These are phyloP conservation scores for Cinara cedri DNA, from an alignment of 2,888 invertebrate species.

Conservation along the genomic window DNA sequence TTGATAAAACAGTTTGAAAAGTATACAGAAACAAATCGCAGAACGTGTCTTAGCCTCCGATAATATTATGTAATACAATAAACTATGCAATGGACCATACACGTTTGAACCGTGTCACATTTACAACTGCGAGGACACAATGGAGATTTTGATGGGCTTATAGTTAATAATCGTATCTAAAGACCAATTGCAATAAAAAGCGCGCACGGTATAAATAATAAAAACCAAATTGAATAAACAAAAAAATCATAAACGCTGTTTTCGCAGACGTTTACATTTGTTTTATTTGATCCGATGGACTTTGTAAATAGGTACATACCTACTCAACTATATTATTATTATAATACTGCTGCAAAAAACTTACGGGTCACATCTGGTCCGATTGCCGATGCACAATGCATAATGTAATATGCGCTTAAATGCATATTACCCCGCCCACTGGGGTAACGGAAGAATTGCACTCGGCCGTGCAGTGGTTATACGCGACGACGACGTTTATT, in stretches of 20 bases:
- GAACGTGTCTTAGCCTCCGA: no score
- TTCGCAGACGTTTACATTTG: neutral
- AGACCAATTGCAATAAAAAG: neutral
- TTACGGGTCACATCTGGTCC: constrained; percentile 36
- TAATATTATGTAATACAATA: no score
- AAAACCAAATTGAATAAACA: neutral
- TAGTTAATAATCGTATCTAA: neutral
- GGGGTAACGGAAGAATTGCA: constrained; percentile 15
- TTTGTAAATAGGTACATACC: constrained; percentile 3
- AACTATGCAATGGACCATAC: no score
- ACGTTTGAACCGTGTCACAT: no score
- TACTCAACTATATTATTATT: constrained; percentile 21
- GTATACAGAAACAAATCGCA: no score
- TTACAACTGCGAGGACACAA: no score
- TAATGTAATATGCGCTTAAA: constrained; percentile 45
- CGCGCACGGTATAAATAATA: neutral
- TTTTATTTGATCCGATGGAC: constrained; percentile 27
- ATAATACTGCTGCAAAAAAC: constrained; percentile 13
- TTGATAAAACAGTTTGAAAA: no score
- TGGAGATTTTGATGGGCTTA: neutral
- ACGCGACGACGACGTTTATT: constrained; percentile 14
- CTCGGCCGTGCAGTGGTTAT: neutral
- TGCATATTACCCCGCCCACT: constrained; percentile 33
- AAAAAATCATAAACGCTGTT: neutral
- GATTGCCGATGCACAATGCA: constrained; percentile 47